These are phyloP conservation scores for Pristis pectinata DNA, from an alignment of 2,797 vertebrate genomes.

Conservation along the genomic window DNA sequence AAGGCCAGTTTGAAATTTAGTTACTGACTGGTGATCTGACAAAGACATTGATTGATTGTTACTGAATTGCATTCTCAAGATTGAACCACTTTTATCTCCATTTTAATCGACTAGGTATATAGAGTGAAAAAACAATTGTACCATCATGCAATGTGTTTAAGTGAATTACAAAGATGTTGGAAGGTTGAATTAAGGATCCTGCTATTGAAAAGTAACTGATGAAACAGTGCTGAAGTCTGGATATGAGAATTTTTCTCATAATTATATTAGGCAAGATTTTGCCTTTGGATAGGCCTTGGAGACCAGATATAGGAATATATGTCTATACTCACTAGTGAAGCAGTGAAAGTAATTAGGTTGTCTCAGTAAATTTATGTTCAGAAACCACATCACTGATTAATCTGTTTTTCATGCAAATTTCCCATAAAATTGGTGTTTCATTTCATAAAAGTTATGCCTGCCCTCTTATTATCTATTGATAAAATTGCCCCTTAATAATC, in stretches of 20 bases:
- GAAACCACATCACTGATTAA: not conserved
- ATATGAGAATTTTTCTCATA: not conserved
- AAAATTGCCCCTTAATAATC: not conserved
- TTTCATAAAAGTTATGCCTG: not conserved
- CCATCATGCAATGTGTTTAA: not conserved
- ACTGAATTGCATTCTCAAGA: not conserved
- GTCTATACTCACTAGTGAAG: not conserved
- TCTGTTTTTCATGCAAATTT: not conserved
- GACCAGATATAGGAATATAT: not conserved
- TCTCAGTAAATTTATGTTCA: not conserved
- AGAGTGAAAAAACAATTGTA: not conserved
- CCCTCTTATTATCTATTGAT: not conserved
- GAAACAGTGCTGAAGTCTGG: not conserved
- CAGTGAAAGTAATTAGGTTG: not conserved
- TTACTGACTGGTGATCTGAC: not conserved
- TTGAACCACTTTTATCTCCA: not conserved
- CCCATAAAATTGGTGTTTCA: not conserved
- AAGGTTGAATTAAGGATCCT: not conserved
- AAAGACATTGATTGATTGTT: not conserved
- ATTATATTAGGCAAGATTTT: not conserved
- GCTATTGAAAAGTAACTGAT: not conserved
- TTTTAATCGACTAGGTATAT: not conserved
- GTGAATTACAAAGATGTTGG: not conserved
- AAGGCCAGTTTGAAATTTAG: not conserved
- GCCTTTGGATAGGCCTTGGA: not conserved